These are phyloP conservation scores for Lucinisca nassula DNA, from an alignment of 2,888 invertebrate species.

Conservation along the genomic window DNA sequence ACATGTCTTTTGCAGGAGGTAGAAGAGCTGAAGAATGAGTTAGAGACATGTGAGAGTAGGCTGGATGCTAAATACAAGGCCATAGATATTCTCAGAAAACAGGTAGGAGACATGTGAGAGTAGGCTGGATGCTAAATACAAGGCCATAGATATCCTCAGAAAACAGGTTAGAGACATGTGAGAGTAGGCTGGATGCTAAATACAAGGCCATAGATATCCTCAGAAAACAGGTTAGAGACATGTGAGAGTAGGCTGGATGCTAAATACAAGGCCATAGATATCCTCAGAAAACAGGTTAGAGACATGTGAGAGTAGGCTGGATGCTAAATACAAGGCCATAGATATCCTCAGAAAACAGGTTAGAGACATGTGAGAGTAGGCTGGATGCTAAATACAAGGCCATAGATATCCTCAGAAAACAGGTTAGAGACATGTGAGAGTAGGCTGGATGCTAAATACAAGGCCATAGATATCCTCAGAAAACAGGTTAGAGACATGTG, in stretches of 20 bases:
- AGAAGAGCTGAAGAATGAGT: slow-evolving; percentile 81
- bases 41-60: slow-evolving; percentile 82
- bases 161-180: slow-evolving; percentile 82
- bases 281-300: slow-evolving; percentile 82
- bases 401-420: slow-evolving; percentile 81
- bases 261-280: slow-evolving; percentile 84
- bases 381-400: slow-evolving; percentile 85
- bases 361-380: slow-evolving; percentile 82
- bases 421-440: slow-evolving; percentile 83
- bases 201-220: slow-evolving; percentile 84
- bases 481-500: slow-evolving; percentile 82
- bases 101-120: slow-evolving; percentile 83
- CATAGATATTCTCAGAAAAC: slow-evolving; percentile 82
- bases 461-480: slow-evolving; percentile 84
- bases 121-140: slow-evolving; percentile 84
- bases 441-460: slow-evolving; percentile 84
- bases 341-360: slow-evolving; percentile 81
- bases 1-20: slow-evolving; percentile 81
- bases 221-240: slow-evolving; percentile 80
- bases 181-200: slow-evolving; percentile 83
- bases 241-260: slow-evolving; percentile 83
- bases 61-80: slow-evolving; percentile 85
- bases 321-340: slow-evolving; percentile 85
- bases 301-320: slow-evolving; percentile 81
- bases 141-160: slow-evolving; percentile 84